These are phyloP conservation scores for Tachuris rubrigastra DNA, from an alignment of 2,113 vertebrate species.

Conservation along the genomic window DNA sequence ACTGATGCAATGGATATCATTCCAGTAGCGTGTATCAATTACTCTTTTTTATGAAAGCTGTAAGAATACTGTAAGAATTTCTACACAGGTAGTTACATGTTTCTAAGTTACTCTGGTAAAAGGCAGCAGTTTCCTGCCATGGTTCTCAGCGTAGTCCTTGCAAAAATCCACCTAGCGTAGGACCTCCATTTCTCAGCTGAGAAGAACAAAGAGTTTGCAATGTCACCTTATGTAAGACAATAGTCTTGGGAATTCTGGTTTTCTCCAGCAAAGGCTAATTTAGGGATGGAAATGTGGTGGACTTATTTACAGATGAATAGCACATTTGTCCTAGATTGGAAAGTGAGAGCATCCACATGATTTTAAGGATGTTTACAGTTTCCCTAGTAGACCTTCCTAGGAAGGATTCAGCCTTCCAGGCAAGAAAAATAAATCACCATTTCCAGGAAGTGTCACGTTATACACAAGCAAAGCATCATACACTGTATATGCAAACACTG, in stretches of 20 bases:
- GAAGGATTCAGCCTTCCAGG: neutral
- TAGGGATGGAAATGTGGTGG: neutral
- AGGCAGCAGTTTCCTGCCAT: neutral
- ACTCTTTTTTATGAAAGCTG: neutral
- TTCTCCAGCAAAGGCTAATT: neutral
- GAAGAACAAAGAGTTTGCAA: neutral
- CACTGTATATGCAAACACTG: neutral
- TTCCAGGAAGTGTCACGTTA: neutral
- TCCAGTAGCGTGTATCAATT: neutral
- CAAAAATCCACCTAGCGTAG: neutral
- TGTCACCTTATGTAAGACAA: neutral
- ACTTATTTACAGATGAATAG: neutral
- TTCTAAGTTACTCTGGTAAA: neutral
- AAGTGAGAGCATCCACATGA: neutral
- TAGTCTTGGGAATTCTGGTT: neutral
- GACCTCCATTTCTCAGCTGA: neutral
- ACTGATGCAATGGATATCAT: neutral
- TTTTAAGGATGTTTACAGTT: neutral
- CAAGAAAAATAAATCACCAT: neutral
- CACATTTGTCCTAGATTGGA: neutral
- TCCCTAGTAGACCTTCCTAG: neutral
- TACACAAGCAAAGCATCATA: neutral
- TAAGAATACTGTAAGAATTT: neutral
- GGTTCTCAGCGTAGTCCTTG: neutral
- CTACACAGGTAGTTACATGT: neutral